Percentiles rank a stretch among this genome's conserved stretches.
These are phyloP conservation scores for Lordiphosa mommai DNA, from an alignment of 1,140 invertebrate genomes.

Conservation along the genomic window DNA sequence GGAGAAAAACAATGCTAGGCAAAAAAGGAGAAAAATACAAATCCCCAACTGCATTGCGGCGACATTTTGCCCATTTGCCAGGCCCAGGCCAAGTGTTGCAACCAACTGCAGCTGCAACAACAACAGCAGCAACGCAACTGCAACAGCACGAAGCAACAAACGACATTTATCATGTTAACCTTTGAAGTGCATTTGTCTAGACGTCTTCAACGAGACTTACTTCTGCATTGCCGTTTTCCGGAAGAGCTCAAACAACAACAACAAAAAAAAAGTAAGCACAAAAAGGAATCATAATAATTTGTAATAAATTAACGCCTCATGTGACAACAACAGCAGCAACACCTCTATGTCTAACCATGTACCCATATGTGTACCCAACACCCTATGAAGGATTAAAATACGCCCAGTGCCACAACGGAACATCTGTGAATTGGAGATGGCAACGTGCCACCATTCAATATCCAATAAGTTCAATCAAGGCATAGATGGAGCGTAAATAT, in stretches of 20 bases:
- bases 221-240: constrained; percentile 32
- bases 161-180: constrained; percentile 78
- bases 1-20: constrained; percentile 27
- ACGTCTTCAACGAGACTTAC: constrained; percentile 69
- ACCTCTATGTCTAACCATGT: no score
- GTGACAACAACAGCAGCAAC: constrained; percentile 38
- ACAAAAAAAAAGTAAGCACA: constrained; percentile 18
- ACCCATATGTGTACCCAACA: constrained; percentile 4
- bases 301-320: constrained; percentile 76
- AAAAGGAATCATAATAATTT: constrained; percentile 76
- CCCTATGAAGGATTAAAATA: constrained; percentile 56
- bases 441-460: no score
- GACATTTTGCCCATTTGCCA: constrained; percentile 50
- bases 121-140: constrained; percentile 49
- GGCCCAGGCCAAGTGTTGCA: constrained; percentile 46
- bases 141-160: constrained; percentile 51
- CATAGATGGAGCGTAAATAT: no score
- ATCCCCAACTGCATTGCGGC: constrained; percentile 41
- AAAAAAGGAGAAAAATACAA: constrained; percentile 15
- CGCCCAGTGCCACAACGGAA: constrained; percentile 28
- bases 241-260: constrained; percentile 28
- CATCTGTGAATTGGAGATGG: background rate
- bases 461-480: no score
- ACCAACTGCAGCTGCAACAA: constrained; percentile 32
- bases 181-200: constrained; percentile 78